A percentile compares a stretch with the other conserved stretches of the same genome.
phyloP scores from a whole-genome alignment of 2,888 invertebrate genomes.

The Dryobotodes eremita region DNA sequence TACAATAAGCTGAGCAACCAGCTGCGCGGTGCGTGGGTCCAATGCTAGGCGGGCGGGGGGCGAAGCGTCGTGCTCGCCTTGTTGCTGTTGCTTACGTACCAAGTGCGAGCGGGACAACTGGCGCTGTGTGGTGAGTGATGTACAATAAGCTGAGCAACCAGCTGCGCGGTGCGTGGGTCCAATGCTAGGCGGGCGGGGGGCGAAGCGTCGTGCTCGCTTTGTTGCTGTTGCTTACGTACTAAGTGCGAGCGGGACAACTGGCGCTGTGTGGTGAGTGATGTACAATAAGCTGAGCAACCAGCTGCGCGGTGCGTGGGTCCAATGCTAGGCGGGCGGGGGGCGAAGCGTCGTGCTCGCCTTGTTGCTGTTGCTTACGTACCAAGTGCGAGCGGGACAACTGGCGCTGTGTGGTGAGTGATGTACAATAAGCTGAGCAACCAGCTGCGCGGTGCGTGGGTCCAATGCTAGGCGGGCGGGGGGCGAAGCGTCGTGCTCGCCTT shows the following conservation, averaged over 20 bases:
- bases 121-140: slow-evolving; percentile 88
- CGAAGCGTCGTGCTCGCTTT: slow-evolving; percentile 91
- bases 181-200: slow-evolving; percentile 91
- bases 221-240: slow-evolving; percentile 91
- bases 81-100: slow-evolving; percentile 91
- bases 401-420: slow-evolving; percentile 88
- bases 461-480: slow-evolving; percentile 91
- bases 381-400: slow-evolving; percentile 92
- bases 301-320: slow-evolving; percentile 80
- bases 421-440: slow-evolving; percentile 76
- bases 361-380: slow-evolving; percentile 91
- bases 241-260: slow-evolving; percentile 92
- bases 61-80: slow-evolving; percentile 91
- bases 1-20: slow-evolving; percentile 76
- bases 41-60: slow-evolving; percentile 91
- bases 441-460: slow-evolving; percentile 80
- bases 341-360: slow-evolving; percentile 91
- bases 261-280: slow-evolving; percentile 88
- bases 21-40: slow-evolving; percentile 80
- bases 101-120: slow-evolving; percentile 92
- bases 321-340: slow-evolving; percentile 91
- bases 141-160: slow-evolving; percentile 76
- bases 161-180: slow-evolving; percentile 80
- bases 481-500: slow-evolving; percentile 91
- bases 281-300: slow-evolving; percentile 76